phyloP scores from a whole-genome alignment of 2,888 invertebrate species.

The Leptinotarsa tumamoca region DNA sequence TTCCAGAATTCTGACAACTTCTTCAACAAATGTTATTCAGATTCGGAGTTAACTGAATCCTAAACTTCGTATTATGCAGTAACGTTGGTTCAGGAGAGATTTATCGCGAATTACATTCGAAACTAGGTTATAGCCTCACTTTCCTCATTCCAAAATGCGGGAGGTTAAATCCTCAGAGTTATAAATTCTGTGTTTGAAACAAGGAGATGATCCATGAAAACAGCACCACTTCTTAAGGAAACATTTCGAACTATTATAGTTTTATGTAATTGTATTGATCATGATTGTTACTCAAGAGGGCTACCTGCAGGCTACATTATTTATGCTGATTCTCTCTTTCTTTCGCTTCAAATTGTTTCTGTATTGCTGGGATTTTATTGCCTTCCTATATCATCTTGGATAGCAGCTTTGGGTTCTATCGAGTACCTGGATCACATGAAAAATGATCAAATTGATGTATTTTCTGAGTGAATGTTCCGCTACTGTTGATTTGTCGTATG shows the following conservation, averaged over 20 bases:
- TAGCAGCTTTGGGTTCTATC: no score
- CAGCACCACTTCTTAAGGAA: not conserved
- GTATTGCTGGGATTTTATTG: no score
- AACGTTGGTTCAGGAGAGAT: not conserved
- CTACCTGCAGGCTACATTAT: no score
- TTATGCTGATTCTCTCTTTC: no score
- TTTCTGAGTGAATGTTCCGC: no score
- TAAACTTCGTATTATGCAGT: not conserved
- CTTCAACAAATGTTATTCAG: not conserved
- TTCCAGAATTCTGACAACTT: not conserved
- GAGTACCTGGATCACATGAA: no score
- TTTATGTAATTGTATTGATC: no score
- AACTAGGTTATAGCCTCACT: slow-evolving; percentile 14
- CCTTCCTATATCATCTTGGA: no score
- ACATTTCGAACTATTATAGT: not conserved
- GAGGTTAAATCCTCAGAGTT: not conserved
- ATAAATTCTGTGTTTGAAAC: not conserved
- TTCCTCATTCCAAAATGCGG: not conserved
- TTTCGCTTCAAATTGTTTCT: no score
- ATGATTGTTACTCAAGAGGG: no score
- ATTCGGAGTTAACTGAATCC: not conserved
- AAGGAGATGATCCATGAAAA: not conserved
- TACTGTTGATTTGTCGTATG: no score
- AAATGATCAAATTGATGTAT: no score
- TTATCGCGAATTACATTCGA: slow-evolving; percentile 6